Evolutionary conservation across 2,797 vertebrate species (phyloP).

Genomic region (Pangasius sanitwongsei): DNA sequence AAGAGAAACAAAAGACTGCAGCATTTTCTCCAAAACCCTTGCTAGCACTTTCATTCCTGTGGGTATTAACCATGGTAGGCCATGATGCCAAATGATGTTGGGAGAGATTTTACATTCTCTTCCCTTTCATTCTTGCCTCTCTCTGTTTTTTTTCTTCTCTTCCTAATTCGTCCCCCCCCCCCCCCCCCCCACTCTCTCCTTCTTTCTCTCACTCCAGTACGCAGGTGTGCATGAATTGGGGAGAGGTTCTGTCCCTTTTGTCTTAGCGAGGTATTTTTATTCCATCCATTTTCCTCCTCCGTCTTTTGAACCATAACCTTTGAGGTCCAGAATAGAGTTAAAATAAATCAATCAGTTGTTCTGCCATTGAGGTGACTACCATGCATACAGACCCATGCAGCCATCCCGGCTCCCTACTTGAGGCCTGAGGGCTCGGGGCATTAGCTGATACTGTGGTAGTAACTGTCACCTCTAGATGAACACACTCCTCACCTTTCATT

Average conservation of each 20-base stretch:
- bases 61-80: conserved; percentile 69
- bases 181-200: neutral
- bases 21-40: conserved; percentile 61
- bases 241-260: conserved; percentile 60
- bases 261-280: conserved; percentile 29
- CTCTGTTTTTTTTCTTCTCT: neutral
- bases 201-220: conserved; percentile 49
- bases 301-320: conserved; percentile 8
- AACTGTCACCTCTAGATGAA: conserved; percentile 3
- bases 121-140: neutral
- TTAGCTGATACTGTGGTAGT: conserved; percentile 7
- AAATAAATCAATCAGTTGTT: conserved; percentile 22
- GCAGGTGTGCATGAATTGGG: conserved; percentile 71
- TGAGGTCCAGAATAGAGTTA: neutral
- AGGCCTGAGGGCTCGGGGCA: conserved; percentile 13
- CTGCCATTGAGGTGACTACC: conserved; percentile 8
- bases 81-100: conserved; percentile 55
- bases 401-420: conserved; percentile 15
- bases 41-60: conserved; percentile 65
- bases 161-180: neutral
- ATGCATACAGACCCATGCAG: conserved; percentile 8
- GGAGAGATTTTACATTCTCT: conserved; percentile 46
- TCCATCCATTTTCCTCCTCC: neutral
- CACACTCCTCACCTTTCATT: conserved; percentile 26
- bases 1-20: conserved; percentile 51